These are phyloP conservation scores for Gallinago undulata DNA, from an alignment of 2,113 vertebrate species.

Conservation along the genomic window DNA sequence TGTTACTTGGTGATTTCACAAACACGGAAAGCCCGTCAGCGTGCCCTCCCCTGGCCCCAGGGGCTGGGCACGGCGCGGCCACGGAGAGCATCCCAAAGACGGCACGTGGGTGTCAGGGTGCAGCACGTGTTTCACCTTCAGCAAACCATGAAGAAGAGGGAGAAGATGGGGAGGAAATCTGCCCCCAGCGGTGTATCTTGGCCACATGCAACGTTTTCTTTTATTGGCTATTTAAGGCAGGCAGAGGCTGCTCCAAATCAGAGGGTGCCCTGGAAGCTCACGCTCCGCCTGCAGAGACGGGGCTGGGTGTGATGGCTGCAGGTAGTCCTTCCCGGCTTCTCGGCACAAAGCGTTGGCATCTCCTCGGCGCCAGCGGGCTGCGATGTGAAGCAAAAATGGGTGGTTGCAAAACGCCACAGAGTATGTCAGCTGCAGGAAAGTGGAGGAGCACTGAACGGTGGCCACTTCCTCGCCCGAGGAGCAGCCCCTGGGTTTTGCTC, in stretches of 20 bases:
- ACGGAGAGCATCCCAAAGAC: background rate
- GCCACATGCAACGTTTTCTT: background rate
- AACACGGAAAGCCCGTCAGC: background rate
- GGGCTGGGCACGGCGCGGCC: background rate
- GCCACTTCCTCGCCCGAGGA: background rate
- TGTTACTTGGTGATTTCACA: background rate
- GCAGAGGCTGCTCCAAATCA: background rate
- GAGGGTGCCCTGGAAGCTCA: background rate
- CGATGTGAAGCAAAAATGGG: background rate
- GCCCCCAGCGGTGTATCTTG: fast-evolving
- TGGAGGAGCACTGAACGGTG: fast-evolving
- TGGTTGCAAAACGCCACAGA: background rate
- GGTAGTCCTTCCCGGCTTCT: background rate
- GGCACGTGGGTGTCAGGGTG: background rate
- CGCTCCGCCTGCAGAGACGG: background rate
- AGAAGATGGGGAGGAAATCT: background rate
- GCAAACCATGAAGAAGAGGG: background rate
- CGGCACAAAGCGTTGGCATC: fast-evolving
- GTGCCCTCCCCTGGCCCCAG: fast-evolving
- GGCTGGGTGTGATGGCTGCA: background rate
- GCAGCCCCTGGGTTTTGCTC: background rate
- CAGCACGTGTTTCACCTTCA: background rate
- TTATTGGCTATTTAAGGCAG: background rate
- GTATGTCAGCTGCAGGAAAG: background rate
- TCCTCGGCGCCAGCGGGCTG: background rate